phyloP scores from a whole-genome alignment of 2,888 invertebrate species.

The Macropis europaea region DNA sequence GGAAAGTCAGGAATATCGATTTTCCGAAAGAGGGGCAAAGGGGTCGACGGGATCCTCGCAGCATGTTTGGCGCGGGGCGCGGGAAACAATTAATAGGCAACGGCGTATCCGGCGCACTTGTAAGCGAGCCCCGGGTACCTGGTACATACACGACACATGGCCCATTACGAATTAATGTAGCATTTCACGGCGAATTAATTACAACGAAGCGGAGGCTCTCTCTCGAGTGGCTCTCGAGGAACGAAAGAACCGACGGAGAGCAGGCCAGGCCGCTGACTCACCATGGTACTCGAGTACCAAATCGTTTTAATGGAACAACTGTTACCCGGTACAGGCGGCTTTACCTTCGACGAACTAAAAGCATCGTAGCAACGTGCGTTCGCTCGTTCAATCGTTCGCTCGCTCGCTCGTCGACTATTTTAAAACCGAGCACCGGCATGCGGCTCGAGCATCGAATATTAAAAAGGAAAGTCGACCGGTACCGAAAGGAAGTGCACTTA shows the following conservation, averaged over 20 bases:
- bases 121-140: conserved; percentile 59
- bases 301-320: conserved; percentile 76
- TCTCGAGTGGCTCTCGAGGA: conserved; percentile 69
- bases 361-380: conserved; percentile 10
- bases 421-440: conserved; percentile 4
- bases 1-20: conserved; percentile 4
- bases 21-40: conserved; percentile 2
- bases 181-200: conserved; percentile 78
- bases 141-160: conserved; percentile 71
- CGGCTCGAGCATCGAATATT: conserved; percentile 13
- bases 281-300: conserved; percentile 71
- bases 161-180: conserved; percentile 74
- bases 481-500: background rate
- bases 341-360: conserved; percentile 40
- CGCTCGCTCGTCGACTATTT: conserved; percentile 37
- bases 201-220: conserved; percentile 67
- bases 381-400: no score
- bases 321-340: conserved; percentile 65
- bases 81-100: conserved; percentile 66
- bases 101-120: conserved; percentile 50
- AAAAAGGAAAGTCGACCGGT: conserved; percentile 11
- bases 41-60: conserved; percentile 18
- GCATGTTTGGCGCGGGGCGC: conserved; percentile 35
- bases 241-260: conserved; percentile 57
- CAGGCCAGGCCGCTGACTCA: conserved; percentile 64